Conservation (phyloP, 2,113 vertebrate genomes). For the Mormyrus lacerda region DNA sequence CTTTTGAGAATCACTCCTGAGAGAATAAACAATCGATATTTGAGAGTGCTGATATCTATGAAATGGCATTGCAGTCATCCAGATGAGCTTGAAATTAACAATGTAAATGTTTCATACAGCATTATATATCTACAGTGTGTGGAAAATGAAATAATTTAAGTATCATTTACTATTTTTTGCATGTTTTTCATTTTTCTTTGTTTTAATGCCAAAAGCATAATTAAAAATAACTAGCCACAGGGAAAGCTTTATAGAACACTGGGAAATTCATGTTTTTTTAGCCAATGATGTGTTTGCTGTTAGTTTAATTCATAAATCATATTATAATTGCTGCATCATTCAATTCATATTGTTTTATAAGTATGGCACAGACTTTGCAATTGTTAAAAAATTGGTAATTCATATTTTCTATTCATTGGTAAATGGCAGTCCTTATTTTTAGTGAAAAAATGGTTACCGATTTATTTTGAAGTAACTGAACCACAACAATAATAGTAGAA, state of each 20-base stretch:
- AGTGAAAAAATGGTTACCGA: not conserved
- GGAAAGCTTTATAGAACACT: not conserved
- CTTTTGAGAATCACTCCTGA: not conserved
- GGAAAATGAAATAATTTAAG: not conserved
- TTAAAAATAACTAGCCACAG: not conserved
- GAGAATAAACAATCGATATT: not conserved
- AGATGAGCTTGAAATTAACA: not conserved
- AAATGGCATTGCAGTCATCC: constrained; percentile 11
- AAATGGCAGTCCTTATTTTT: not conserved
- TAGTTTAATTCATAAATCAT: not conserved
- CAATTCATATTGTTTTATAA: not conserved
- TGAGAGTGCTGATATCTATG: not conserved
- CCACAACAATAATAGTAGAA: not conserved
- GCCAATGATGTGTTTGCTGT: not conserved
- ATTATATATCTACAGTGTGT: not conserved
- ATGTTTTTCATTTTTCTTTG: not conserved
- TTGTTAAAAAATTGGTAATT: not conserved
- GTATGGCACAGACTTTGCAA: not conserved
- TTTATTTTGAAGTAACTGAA: not conserved
- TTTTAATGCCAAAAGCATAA: constrained; percentile 2
- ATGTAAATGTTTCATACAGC: not conserved
- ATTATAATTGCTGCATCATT: not conserved
- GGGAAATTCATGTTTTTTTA: not conserved
- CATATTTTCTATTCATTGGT: not conserved
- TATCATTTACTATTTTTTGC: not conserved